Evolutionary conservation across 2,797 vertebrate genomes (phyloP), one percentile per base, ranked within the genome.

Genomic region (Acanthurus lineatus): DNA sequence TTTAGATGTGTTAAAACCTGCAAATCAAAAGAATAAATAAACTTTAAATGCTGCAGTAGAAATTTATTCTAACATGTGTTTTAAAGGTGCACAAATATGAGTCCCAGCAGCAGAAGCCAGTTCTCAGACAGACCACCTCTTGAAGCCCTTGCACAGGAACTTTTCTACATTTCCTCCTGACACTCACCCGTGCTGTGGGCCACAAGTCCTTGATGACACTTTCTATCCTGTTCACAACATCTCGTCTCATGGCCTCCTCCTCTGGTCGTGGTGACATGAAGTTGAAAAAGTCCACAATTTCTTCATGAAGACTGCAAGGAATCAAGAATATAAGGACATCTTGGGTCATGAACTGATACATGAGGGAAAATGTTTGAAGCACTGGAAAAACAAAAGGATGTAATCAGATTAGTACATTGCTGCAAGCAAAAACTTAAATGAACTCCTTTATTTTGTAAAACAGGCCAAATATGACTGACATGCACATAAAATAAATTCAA

Each of bases 241-340:
- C 97, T 83, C 96, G 96, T 68, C 98, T 97, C 98, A 99, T 99
- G 65, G 96, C 95, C 83, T 97, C 97, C 94, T 99, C 98, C 88
- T 99, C 98, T 9, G 97, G 96, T 79, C 97, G 95, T 38, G 98
- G 98, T 12, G 97, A 98, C 97, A 99, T 99, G 93, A 98, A 99
- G 93, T 96, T 96, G 92, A 98, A 99, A 67, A 99, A 99, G 87
- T 99, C 98, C 84, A 98, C 90, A 60, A 99, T 98, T 94, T 99
- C 98, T 91, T 99, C 98, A 73, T 99, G 98, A 6, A 99, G 95
- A 54, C 98, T 99, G 93, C 44, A 4, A 38, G 20, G 20, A 74
- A 51, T 75, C 3, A 67, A 62, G 6, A 3, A 1, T 28, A 32
- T 59, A 0, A 53, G 8, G 19, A 69, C 28, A 72, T 6, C 1